A percentile compares a stretch with the other conserved stretches of the same genome.
Conservation (phyloP, 2,888 invertebrate genomes). For the Ganaspis brasiliensis region DNA sequence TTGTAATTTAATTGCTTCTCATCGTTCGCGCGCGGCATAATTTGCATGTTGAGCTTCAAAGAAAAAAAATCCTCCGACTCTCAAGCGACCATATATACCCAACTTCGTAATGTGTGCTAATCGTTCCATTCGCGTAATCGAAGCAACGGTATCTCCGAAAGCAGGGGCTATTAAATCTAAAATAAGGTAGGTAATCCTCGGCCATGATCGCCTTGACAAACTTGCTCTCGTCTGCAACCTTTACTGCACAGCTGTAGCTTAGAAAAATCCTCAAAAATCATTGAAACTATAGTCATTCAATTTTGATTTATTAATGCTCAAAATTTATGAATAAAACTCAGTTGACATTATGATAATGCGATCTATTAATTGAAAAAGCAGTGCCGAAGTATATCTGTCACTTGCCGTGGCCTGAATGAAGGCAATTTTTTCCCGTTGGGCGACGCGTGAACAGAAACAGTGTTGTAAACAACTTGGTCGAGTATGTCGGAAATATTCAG, state of each 20-base stretch:
- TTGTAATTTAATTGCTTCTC: conserved; percentile 44
- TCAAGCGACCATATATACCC: conserved; percentile 15
- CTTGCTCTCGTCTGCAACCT: conserved; percentile 41
- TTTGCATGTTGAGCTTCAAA: conserved; percentile 34
- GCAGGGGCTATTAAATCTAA: conserved; percentile 42
- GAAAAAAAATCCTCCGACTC: neutral
- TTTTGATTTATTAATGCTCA: too few relatives aligned
- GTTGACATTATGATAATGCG: neutral
- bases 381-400: conserved; percentile 37
- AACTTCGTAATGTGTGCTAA: conserved; percentile 25
- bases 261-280: neutral
- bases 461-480: conserved; percentile 39
- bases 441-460: conserved; percentile 37
- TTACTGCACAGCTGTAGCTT: neutral
- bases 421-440: conserved; percentile 16
- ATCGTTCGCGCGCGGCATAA: conserved; percentile 39
- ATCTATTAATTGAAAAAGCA: conserved; percentile 14
- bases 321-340: too few relatives aligned
- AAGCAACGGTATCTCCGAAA: conserved; percentile 40
- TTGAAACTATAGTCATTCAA: too few relatives aligned
- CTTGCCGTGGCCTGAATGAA: conserved; percentile 39
- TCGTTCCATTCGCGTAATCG: conserved; percentile 43
- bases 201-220: conserved; percentile 39
- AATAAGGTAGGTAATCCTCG: conserved; percentile 44
- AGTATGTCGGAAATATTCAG: conserved; percentile 39